Evolutionary conservation across 2,888 invertebrate genomes (phyloP), one percentile per base, ranked within the genome.

Genomic region (Lasioglossum calceatum): DNA sequence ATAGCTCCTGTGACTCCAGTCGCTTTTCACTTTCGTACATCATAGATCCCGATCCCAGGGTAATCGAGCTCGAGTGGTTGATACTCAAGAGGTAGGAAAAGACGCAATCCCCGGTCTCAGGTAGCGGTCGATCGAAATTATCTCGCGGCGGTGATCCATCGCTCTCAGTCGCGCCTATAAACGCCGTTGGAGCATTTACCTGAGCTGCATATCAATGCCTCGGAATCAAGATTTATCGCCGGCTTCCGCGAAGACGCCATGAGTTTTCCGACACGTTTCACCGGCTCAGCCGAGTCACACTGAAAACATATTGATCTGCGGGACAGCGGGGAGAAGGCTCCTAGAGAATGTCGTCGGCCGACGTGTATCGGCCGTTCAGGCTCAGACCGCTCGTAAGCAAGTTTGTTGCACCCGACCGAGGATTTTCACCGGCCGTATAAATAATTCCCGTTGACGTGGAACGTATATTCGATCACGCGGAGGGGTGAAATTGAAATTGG

Each of bases 371-470:
- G 75, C 79, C 81, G 78, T 76, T 85, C 58, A 67, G 58, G 44
- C 77, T 83, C 75, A 47, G 85, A 89, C 79, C 85, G 82, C 88
- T 89, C 88, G 89, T 89, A 89, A 89, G 87, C 88, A 82, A 87
- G 84, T 87, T 87, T 85, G 85, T 85, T 85, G 83, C 79, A 85
- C 79, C 79, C 87, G 70, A 58, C 72, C 77, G 81, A 85, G 87
- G 83, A 81, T 89, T 87, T 87, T 85, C 88, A 79, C 76, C 81
- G 81, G 54, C 67, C 76, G 71, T 75, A 83, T 58, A 89, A 85
- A 89, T 87, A 88, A 88, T 87, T 79, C 8, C 54, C 54, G 8
- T 8, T 54, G 54, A 50, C 50, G 19, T 50, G 7, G 19, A 2
- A 8, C 54, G 50, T 19, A 50, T 50, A 19, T 50, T 5, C 19